A percentile compares a stretch with the other conserved stretches of the same genome.
phyloP scores from a whole-genome alignment of 2,113 vertebrate genomes.

The Silurus glanis region DNA sequence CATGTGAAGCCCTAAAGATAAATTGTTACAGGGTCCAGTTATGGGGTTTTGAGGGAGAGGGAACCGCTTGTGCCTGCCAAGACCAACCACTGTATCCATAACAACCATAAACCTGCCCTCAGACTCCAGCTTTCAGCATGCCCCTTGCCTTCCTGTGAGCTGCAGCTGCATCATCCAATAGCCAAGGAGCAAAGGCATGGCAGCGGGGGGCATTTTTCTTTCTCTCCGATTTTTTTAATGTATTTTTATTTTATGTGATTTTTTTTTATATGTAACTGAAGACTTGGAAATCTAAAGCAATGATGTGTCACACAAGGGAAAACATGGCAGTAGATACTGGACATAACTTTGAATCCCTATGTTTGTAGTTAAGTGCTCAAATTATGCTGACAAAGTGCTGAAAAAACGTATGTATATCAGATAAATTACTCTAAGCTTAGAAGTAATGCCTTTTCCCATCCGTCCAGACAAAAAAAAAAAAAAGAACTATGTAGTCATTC shows the following conservation, averaged over 20 bases:
- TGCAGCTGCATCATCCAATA: slow-evolving; percentile 17
- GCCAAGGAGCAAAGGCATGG: slow-evolving; percentile 21
- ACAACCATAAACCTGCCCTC: slow-evolving; percentile 27
- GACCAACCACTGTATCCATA: slow-evolving; percentile 63
- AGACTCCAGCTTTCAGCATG: slow-evolving; percentile 16
- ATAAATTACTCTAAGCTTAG: slow-evolving; percentile 69
- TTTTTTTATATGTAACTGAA: slow-evolving; percentile 39
- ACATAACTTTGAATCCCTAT: slow-evolving; percentile 18
- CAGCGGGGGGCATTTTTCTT: slow-evolving; percentile 4
- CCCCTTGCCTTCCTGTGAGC: slow-evolving; percentile 25
- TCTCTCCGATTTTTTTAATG: slow-evolving; percentile 15
- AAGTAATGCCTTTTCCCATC: slow-evolving; percentile 66
- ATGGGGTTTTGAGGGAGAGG: slow-evolving; percentile 25
- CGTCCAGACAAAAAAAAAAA: slow-evolving; percentile 53
- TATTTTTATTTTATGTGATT: slow-evolving; percentile 28
- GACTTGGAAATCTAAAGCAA: slow-evolving; percentile 35
- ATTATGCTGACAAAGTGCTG: slow-evolving; percentile 7
- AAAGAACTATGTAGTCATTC: slow-evolving; percentile 70
- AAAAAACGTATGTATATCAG: slow-evolving; percentile 31
- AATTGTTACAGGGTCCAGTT: slow-evolving; percentile 33
- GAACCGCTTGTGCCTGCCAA: slow-evolving; percentile 67
- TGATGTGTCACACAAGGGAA: slow-evolving; percentile 43
- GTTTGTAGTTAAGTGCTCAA: slow-evolving; percentile 29
- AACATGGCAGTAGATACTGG: slow-evolving; percentile 24
- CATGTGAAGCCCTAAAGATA: slow-evolving; percentile 40